phyloP scores from a whole-genome alignment of 2,888 invertebrate genomes.

The Meganola albula region DNA sequence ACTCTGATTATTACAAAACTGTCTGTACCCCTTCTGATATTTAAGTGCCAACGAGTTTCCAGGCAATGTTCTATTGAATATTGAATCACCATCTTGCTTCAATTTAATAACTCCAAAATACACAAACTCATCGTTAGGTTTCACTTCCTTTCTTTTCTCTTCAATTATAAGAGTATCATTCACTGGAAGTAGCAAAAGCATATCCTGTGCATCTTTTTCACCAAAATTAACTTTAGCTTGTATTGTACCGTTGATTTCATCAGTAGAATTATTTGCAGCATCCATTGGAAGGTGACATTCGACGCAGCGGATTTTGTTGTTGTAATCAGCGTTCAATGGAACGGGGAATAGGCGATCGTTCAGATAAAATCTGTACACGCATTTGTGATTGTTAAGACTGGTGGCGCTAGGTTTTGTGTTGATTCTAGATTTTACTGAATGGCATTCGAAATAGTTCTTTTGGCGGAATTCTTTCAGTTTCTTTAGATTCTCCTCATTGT shows the following conservation, averaged over 20 bases:
- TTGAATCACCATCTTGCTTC: constrained; percentile 44
- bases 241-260: constrained; percentile 54
- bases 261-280: constrained; percentile 7
- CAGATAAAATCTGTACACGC: constrained; percentile 74
- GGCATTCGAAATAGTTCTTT: constrained; percentile 80
- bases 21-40: constrained; percentile 66
- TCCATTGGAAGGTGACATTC: constrained; percentile 67
- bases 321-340: constrained; percentile 61
- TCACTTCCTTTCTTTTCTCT: constrained; percentile 42
- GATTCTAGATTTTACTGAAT: constrained; percentile 63
- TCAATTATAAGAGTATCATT: constrained; percentile 55
- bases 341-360: constrained; percentile 78
- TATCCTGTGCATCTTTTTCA: constrained; percentile 41
- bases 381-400: constrained; percentile 57
- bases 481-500: constrained; percentile 35
- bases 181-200: constrained; percentile 54
- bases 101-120: constrained; percentile 64
- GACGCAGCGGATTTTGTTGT: constrained; percentile 64
- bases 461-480: constrained; percentile 69
- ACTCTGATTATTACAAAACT: too few relatives aligned
- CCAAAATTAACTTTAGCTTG: constrained; percentile 62
- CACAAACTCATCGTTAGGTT: constrained; percentile 36
- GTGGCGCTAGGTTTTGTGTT: constrained; percentile 37
- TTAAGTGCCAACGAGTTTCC: constrained; percentile 58
- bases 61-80: constrained; percentile 46